Evolutionary conservation across 2,888 invertebrate genomes (phyloP), one percentile per base, ranked within the genome.

Genomic region (Nomada ruficornis): DNA sequence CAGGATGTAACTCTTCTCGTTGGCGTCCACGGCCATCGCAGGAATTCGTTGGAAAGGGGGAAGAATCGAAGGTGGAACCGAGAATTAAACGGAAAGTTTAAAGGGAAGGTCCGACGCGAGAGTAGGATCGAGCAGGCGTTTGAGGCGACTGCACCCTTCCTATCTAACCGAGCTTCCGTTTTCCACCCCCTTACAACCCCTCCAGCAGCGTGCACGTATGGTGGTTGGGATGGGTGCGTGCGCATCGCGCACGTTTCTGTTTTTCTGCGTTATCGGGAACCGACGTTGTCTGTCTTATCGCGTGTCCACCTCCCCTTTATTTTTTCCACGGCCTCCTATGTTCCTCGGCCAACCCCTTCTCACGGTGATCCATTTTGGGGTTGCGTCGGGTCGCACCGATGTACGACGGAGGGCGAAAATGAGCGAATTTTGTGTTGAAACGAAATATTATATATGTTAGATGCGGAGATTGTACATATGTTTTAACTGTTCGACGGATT

Each of bases 1-100:
- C 83, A 94, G 87, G 76, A 94, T 94, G 83, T 93, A 93, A 83
- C 93, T 94, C 82, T 93, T 93, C 86, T 93, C 94, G 84, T 82
- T 80, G 71, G 87, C 78, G 79, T 87, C 82, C 80, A 86, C 80
- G 57, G 83, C 73, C 86, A 88, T 86, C 64, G 64, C 36, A 26
- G 72, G 2, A 23, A 29, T 13, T 75, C 60, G 67, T 72, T 74
- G 47, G 59, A 69, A 71, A 60, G 26, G 26, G 64, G 67, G 75
- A 47, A 67, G 64, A 80, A 77, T 78, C 42, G 74, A 83, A 71
- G 69, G 65, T 60, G 67, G 44, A 81, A 65, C 64, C 64, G 79
- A 74, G 77, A 67, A 68, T 50, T 9, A 29, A 83, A 83, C 60
- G 79, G 67, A 73, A 72, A 87, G 81, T 70, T 81, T 83, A 80